Evolutionary conservation across 2,888 invertebrate species (phyloP).

Genomic region (Caenorhabditis drosophilae): DNA sequence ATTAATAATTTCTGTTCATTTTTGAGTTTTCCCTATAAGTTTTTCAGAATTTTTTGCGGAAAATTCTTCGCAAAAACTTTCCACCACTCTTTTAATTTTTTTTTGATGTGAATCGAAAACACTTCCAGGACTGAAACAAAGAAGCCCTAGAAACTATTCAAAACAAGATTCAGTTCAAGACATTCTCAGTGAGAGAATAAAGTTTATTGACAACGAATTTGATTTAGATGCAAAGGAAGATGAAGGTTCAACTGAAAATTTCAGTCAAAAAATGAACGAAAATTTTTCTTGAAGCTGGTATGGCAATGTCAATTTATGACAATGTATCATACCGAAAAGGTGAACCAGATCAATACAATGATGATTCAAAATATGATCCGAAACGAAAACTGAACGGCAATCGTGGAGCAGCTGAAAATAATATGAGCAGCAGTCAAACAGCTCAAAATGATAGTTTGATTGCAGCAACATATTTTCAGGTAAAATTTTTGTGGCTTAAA

Average conservation of each 20-base stretch:
- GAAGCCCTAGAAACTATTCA: constrained; percentile 17
- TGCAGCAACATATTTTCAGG: constrained; percentile 37
- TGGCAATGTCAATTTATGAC: constrained; percentile 41
- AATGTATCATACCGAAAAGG: constrained; percentile 35
- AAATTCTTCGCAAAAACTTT: too few species aligned
- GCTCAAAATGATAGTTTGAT: constrained; percentile 23
- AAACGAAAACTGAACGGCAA: constrained; percentile 14
- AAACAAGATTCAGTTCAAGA: constrained; percentile 38
- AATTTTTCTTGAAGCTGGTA: constrained; percentile 19
- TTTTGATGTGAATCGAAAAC: too few species aligned
- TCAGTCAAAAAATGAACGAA: background rate
- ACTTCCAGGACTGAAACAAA: constrained; percentile 33
- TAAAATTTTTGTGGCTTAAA: constrained; percentile 2
- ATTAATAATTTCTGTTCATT: too few species aligned
- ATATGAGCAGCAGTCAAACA: constrained; percentile 16
- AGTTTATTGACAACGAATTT: constrained; percentile 39
- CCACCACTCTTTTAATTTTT: too few species aligned
- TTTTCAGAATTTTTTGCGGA: too few species aligned
- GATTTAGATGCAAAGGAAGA: constrained; percentile 32
- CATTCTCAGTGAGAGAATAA: constrained; percentile 32
- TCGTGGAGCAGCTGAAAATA: constrained; percentile 14
- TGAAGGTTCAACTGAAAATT: constrained; percentile 13
- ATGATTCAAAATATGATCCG: constrained; percentile 29
- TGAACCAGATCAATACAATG: constrained; percentile 15
- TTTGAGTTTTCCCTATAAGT: too few species aligned